phyloP scores from a whole-genome alignment of 2,113 vertebrate species.

The Diadophis punctatus region DNA sequence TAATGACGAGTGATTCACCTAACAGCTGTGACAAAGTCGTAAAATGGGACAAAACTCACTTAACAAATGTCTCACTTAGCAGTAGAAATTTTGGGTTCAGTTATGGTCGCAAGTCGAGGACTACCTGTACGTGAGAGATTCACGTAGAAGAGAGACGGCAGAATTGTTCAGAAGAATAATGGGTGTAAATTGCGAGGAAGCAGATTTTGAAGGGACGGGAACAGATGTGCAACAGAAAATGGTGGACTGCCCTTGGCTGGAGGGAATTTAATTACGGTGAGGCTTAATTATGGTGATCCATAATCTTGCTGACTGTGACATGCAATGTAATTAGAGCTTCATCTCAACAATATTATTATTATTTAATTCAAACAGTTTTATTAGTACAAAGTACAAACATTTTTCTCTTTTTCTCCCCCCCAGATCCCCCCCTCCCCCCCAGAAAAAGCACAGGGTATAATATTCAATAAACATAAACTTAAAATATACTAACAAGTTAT shows the following conservation, averaged over 20 bases:
- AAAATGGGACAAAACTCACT: neutral
- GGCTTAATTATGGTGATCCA: neutral
- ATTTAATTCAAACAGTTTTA: too few relatives aligned
- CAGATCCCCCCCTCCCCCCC: too few relatives aligned
- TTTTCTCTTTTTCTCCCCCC: too few relatives aligned
- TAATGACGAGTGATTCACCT: too few relatives aligned
- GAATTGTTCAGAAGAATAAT: neutral
- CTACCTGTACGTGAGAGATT: neutral
- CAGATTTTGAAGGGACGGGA: neutral
- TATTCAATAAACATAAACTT: too few relatives aligned
- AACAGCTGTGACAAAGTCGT: neutral
- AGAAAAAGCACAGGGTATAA: too few relatives aligned
- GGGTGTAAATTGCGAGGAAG: neutral
- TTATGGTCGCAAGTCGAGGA: neutral
- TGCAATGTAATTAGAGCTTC: neutral
- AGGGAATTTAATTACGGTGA: neutral
- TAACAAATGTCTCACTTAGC: neutral
- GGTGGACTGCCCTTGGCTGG: neutral
- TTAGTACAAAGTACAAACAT: too few relatives aligned
- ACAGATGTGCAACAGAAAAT: neutral
- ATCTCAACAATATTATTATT: too few relatives aligned
- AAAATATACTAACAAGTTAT: too few relatives aligned
- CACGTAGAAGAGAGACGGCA: neutral
- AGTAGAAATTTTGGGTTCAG: neutral
- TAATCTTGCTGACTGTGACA: neutral